Percentiles rank a stretch among this genome's conserved stretches.
Conservation (phyloP, 1,140 invertebrate species). For the Hetaerina americana region DNA sequence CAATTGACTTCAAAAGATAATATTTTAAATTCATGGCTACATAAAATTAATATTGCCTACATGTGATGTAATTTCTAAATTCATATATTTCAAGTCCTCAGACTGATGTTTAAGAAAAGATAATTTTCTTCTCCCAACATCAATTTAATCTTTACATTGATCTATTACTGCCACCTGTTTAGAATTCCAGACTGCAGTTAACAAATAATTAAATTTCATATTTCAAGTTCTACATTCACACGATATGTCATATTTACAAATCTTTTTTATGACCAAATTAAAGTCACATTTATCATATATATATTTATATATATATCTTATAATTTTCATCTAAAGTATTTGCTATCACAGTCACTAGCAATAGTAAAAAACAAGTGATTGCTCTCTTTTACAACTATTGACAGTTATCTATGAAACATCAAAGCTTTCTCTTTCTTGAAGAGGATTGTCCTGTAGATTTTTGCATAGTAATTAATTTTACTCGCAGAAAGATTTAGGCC, state of each 20-base stretch:
- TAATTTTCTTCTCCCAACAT: neutral
- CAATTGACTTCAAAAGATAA: neutral
- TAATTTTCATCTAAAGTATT: neutral
- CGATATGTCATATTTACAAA: neutral
- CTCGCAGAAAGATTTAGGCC: neutral
- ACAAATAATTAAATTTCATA: neutral
- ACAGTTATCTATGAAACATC: neutral
- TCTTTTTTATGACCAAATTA: neutral
- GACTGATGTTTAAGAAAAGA: neutral
- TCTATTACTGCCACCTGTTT: neutral
- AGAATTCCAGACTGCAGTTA: neutral
- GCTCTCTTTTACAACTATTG: neutral
- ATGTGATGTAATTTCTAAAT: neutral
- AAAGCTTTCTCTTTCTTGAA: neutral
- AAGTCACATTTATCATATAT: too few relatives aligned
- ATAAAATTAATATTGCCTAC: neutral
- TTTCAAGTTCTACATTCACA: neutral
- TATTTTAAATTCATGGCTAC: neutral
- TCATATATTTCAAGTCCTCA: neutral
- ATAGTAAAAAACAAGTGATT: neutral
- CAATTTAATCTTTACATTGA: neutral
- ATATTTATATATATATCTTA: neutral
- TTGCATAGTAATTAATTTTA: neutral
- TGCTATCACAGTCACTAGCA: neutral
- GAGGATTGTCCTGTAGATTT: neutral